phyloP scores from a whole-genome alignment of 2,888 invertebrate genomes.

The Drosophila macrospina region DNA sequence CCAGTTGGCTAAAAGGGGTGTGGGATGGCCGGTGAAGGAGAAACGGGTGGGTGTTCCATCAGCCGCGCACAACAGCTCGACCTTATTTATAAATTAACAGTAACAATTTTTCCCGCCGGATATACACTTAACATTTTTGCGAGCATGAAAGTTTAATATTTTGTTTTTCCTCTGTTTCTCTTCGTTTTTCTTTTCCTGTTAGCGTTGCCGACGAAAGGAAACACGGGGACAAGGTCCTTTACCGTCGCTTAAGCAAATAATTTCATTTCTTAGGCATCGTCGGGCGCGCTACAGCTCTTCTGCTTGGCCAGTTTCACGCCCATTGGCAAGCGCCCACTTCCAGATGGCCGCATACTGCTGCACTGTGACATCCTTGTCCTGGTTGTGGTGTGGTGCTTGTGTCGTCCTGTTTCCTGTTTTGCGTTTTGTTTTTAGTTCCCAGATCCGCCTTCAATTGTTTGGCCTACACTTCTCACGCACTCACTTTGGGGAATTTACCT shows the following conservation, averaged over 20 bases:
- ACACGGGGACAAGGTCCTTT: conserved; percentile 63
- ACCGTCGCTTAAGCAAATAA: conserved; percentile 78
- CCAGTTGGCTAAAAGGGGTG: conserved; percentile 3
- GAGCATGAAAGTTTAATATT: conserved; percentile 69
- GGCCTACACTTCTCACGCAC: conserved; percentile 72
- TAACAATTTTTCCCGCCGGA: conserved; percentile 76
- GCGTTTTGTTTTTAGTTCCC: conserved; percentile 62
- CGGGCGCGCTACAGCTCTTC: conserved; percentile 51
- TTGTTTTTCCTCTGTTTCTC: conserved; percentile 17
- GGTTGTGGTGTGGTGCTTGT: conserved; percentile 2
- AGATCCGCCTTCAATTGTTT: conserved; percentile 55
- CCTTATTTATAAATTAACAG: conserved; percentile 81
- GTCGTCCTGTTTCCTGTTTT: conserved; percentile 62
- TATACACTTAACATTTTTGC: conserved; percentile 73
- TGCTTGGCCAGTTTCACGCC: conserved; percentile 52
- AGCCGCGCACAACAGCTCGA: conserved; percentile 49
- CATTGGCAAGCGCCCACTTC: conserved; percentile 27
- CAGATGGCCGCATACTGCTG: conserved; percentile 31
- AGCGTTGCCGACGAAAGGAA: conserved; percentile 50
- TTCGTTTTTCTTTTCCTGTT: conserved; percentile 28
- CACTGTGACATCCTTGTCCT: conserved; percentile 19
- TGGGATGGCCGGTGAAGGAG: neutral
- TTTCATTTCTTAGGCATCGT: conserved; percentile 68
- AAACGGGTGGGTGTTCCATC: conserved; percentile 36
- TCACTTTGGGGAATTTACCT: conserved; percentile 62